Percentiles rank a stretch among this genome's conserved stretches.
Evolutionary conservation across 2,113 vertebrate species (phyloP).

Genomic region (Catharus fuscescens): DNA sequence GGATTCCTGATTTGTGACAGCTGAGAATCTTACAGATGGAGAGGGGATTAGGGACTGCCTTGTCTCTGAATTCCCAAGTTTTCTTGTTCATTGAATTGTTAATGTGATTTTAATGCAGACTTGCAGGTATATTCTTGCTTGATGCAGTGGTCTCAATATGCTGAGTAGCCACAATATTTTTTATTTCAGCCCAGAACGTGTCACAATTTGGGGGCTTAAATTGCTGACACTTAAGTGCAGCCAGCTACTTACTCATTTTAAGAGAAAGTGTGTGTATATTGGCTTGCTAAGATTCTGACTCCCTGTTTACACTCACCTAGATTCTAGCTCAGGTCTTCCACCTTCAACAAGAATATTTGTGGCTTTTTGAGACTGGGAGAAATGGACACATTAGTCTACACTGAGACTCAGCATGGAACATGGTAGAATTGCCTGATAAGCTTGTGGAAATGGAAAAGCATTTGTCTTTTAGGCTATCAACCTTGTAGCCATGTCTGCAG

Average conservation of each 20-base stretch:
- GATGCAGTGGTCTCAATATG: neutral
- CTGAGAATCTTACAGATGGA: constrained; percentile 47
- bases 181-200: neutral
- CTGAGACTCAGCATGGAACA: neutral
- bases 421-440: neutral
- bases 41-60: constrained; percentile 37
- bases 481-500: accelerated
- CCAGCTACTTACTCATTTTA: neutral
- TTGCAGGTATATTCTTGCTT: constrained; percentile 21
- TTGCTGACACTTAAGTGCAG: neutral
- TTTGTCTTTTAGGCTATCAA: neutral
- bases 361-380: neutral
- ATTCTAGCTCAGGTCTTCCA: neutral
- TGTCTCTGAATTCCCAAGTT: constrained; percentile 1
- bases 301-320: neutral
- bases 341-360: neutral
- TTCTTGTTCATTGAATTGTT: neutral
- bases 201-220: neutral
- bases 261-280: accelerated
- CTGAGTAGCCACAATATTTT: neutral
- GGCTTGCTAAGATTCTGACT: neutral
- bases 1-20: constrained; percentile 65
- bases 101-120: constrained; percentile 33
- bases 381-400: neutral
- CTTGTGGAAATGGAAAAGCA: neutral